These are phyloP conservation scores for Drosophila paulistorum DNA, from an alignment of 1,140 invertebrate species.

Conservation along the genomic window DNA sequence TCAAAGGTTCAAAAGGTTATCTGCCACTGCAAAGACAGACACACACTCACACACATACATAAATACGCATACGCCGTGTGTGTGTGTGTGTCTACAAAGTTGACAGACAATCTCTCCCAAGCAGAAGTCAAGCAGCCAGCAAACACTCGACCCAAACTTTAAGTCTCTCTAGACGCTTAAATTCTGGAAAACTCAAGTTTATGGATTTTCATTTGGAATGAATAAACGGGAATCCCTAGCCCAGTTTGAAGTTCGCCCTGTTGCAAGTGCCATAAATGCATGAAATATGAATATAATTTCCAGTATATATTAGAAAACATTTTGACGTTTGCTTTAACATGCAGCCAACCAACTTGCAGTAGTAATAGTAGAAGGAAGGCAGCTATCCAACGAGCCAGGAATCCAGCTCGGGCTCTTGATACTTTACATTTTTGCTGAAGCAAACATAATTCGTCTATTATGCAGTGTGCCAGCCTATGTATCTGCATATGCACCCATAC, in stretches of 20 bases:
- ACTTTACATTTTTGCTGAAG: conserved; percentile 73
- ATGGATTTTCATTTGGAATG: background rate
- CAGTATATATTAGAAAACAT: conserved; percentile 51
- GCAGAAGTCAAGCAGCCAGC: conserved; percentile 50
- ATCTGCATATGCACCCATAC: conserved; percentile 12
- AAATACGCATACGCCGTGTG: conserved; percentile 12
- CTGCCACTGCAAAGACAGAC: conserved; percentile 29
- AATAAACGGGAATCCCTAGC: background rate
- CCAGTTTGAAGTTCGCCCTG: background rate
- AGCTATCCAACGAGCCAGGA: background rate
- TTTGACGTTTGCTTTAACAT: conserved; percentile 66
- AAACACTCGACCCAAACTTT: conserved; percentile 37
- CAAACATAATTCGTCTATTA: conserved; percentile 73
- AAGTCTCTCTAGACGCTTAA: conserved; percentile 3
- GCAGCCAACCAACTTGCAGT: conserved; percentile 24
- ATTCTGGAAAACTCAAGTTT: background rate
- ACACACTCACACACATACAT: background rate
- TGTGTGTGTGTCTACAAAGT: conserved; percentile 54
- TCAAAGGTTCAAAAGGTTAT: conserved; percentile 67
- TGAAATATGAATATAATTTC: conserved; percentile 62
- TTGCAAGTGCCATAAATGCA: conserved; percentile 30
- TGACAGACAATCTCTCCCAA: conserved; percentile 56
- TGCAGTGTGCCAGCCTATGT: conserved; percentile 39
- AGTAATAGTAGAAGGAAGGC: background rate
- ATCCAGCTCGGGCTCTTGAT: conserved; percentile 42